Conservation (phyloP, 2,113 vertebrate species). For the Upupa epops region DNA sequence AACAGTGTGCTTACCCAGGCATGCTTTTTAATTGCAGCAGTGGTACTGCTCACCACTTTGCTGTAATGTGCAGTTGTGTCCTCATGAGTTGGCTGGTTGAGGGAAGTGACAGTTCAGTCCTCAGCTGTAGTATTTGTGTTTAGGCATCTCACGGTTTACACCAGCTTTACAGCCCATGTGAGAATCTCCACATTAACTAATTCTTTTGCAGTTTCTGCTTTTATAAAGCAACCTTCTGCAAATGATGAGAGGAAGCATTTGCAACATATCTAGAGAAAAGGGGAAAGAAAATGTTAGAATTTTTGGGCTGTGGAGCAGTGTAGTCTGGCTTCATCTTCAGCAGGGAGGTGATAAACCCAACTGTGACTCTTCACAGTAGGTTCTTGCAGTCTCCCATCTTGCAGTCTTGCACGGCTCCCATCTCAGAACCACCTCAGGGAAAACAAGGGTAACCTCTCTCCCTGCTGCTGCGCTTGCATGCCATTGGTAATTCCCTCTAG, state of each 20-base stretch:
- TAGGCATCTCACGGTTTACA: not conserved
- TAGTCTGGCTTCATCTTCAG: not conserved
- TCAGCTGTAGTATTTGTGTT: not conserved
- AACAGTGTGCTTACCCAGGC: not conserved
- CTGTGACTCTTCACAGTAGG: not conserved
- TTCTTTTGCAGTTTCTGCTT: not conserved
- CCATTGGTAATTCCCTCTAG: not conserved
- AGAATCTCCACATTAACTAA: not conserved
- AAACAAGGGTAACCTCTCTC: not conserved
- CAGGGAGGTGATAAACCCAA: not conserved
- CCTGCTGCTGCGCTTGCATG: fast-evolving
- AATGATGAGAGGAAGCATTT: not conserved
- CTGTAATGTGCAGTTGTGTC: not conserved
- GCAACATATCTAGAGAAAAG: not conserved
- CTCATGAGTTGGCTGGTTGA: not conserved
- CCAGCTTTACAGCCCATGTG: not conserved
- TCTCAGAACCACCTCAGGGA: not conserved
- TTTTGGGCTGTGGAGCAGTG: not conserved
- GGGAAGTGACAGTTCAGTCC: not conserved
- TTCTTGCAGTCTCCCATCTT: not conserved
- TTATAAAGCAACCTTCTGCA: not conserved
- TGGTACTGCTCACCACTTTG: fast-evolving
- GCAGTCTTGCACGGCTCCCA: fast-evolving
- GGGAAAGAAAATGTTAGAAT: not conserved
- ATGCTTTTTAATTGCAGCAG: not conserved